Base-by-base conservation (phyloP, 2,888 invertebrate genomes). In the Argyresthia albistria region DNA sequence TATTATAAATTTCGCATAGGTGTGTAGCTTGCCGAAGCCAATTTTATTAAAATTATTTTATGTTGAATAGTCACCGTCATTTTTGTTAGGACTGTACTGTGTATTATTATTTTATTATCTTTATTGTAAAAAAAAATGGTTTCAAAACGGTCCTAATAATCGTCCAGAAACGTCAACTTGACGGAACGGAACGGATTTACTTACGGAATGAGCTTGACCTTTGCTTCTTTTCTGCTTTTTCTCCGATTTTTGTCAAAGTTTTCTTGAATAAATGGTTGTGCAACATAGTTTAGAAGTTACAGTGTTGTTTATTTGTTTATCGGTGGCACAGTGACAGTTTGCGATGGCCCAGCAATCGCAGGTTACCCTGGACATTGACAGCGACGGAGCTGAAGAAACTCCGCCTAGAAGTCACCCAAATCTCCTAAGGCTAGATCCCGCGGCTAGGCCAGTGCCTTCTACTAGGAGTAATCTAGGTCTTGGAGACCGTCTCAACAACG, bases 401-500 rank as follows among this genome's bases (percentile, higher is more conserved):
- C 58, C 72, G 52, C 73, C 76, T 52, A 69, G 78, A 54, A 71
- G 67, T 56, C 39, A 35, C 9, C 8, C 47, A 10, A 76, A 70
- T 67, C 65, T 69, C 10, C 58, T 76, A 46, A 76, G 83, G 61
- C 64, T 77, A 58, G 83, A 86, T 55, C 70, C 80, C 4, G 68
- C 72, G 61, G 53, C 78, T 53, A 76, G 87, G 59, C 68, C 71
- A 57, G 59, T 67, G 52, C 63, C 64, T 57, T 59, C 71, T 49
- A 74, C 69, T 57, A 77, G 83, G 58, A 77, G 60, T 63, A 80
- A 76, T 62, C 57, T 83, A 56, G 81, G 87, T 43, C 65, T 87
- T 43, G 83, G 84, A 11, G 87, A 87, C 57, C 78, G 86, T 14
- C 70, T 87, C 16, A 82, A 80, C 56, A 81, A 66, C 67, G 83